Evolutionary conservation across 2,888 invertebrate species (phyloP), one percentile per base, ranked within the genome.

Genomic region (Druceiella hillmani): DNA sequence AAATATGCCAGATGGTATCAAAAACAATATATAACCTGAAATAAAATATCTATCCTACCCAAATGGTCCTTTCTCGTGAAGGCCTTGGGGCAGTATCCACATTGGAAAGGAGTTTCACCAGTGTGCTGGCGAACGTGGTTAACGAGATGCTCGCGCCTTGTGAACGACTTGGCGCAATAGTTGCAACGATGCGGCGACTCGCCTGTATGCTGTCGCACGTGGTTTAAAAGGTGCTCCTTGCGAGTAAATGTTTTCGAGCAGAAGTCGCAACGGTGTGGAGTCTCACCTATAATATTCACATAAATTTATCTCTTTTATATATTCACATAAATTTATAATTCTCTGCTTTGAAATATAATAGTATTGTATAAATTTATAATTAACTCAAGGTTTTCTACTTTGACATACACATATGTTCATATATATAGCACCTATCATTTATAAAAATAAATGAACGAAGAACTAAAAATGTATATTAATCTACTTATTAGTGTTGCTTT

Each of bases 161-260:
- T 89, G 70, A 89, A 89, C 44, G 87, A 85, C 67, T 89, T 89
- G 52, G 85, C 80, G 65, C 89, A 89, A 70, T 81, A 88, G 63
- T 82, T 83, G 66, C 89, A 89, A 51, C 87, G 78, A 64, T 87
- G 87, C 43, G 87, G 87, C 41, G 87, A 87, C 68, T 88, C 87
- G 53, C 77, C 87, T 54, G 83, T 84, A 61, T 84, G 84, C 55
- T 83, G 83, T 10, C 85, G 74, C 35, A 86, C 86, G 61, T 85
- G 85, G 59, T 85, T 85, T 52, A 85, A 58, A 34, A 85, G 65
- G 59, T 85, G 84, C 59, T 85, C 84, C 57, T 85, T 84, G 48
- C 84, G 74, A 1, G 84, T 84, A 59, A 85, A 85, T 4, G 84
- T 83, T 61, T 85, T 84, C 13, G 83, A 83, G 58, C 85, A 85